phyloP scores from a whole-genome alignment of 2,797 vertebrate species.

The Sparidentex hasta region DNA sequence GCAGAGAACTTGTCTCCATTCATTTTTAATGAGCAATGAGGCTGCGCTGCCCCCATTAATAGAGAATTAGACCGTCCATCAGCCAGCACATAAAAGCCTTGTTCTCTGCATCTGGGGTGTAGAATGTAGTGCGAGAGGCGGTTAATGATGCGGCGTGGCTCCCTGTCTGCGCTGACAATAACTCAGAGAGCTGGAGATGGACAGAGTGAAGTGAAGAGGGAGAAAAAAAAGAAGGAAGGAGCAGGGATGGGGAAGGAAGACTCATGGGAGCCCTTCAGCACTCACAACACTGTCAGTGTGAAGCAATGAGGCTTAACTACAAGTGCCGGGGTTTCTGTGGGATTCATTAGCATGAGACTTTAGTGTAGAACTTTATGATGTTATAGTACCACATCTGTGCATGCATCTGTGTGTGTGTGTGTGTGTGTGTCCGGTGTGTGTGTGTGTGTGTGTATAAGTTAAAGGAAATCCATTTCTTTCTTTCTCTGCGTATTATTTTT shows the following conservation, averaged over 20 bases:
- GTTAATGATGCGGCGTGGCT: slow-evolving; percentile 75
- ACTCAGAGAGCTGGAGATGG: slow-evolving; percentile 67
- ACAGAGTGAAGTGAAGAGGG: slow-evolving; percentile 46
- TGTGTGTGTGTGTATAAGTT: slow-evolving; percentile 11
- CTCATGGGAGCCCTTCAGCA: slow-evolving; percentile 72
- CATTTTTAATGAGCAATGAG: slow-evolving; percentile 88
- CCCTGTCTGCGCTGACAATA: slow-evolving; percentile 67
- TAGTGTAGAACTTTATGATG: slow-evolving; percentile 59
- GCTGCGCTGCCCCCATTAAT: slow-evolving; percentile 84
- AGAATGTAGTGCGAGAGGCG: slow-evolving; percentile 50
- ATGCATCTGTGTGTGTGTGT: slow-evolving; percentile 18
- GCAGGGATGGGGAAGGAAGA: slow-evolving; percentile 31
- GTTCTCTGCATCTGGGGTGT: slow-evolving; percentile 64
- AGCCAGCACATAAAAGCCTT: slow-evolving; percentile 78
- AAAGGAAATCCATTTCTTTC: background rate
- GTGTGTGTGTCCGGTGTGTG: slow-evolving; percentile 6
- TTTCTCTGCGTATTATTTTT: background rate
- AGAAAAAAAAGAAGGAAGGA: slow-evolving; percentile 8
- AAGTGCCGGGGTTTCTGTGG: slow-evolving; percentile 74
- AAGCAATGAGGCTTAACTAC: slow-evolving; percentile 77
- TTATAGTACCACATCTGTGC: slow-evolving; percentile 41
- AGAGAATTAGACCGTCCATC: slow-evolving; percentile 85
- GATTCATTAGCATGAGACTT: slow-evolving; percentile 81
- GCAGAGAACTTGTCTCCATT: slow-evolving; percentile 84
- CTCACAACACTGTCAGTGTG: slow-evolving; percentile 72